Base-by-base conservation (phyloP, 1,140 invertebrate species). In the Penaeus vannamei region DNA sequence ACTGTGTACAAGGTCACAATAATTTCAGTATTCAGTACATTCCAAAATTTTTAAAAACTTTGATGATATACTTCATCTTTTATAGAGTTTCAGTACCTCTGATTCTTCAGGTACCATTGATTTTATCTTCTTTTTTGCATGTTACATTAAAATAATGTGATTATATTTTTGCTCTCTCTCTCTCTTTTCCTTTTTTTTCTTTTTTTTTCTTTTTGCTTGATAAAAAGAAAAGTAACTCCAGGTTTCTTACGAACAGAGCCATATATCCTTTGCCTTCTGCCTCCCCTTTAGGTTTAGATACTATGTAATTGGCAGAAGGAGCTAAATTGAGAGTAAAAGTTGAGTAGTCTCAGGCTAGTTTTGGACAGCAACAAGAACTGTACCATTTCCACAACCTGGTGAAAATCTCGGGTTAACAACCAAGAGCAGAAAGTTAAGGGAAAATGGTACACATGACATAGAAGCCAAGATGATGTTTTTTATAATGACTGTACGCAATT, bases 271-370 rank as follows among this genome's bases (percentile, higher is more conserved):
- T 87, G 61, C 59, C 87, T 42, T 69, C 32, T 42, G 23, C 26
- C 82, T 84, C 83, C 87, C 32, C 29, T 1, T 89, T 79, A 76
- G 69, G 77, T 83, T 61, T 64, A 79, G 77, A n/a, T 53, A 12
- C 12, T 17, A 61, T 80, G 79, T 77, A 64, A 84, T 46, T 84
- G 59, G 59, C 77, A 36, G 59, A 80, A 84, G 72, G 62, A 89
- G 72, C 72, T 79, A 89, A 89, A 89, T 89, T 61, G 60, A 69
- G 81, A 64, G 84, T 85, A 89, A 61, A 79, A 53, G 20, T 46
- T 80, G 69, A 85, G 82, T 89, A 89, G 87, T 84, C 87, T 89
- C 87, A 89, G 87, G 87, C 84, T 89, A 62, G 62, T 80, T 76
- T 86, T 79, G 77, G 76, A 79, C 32, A 80, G 59, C 53, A 86